Percentiles rank a stretch among this genome's conserved stretches.
These are phyloP conservation scores for Chloropsis cyanopogon DNA, from an alignment of 2,113 vertebrate genomes.

Conservation along the genomic window DNA sequence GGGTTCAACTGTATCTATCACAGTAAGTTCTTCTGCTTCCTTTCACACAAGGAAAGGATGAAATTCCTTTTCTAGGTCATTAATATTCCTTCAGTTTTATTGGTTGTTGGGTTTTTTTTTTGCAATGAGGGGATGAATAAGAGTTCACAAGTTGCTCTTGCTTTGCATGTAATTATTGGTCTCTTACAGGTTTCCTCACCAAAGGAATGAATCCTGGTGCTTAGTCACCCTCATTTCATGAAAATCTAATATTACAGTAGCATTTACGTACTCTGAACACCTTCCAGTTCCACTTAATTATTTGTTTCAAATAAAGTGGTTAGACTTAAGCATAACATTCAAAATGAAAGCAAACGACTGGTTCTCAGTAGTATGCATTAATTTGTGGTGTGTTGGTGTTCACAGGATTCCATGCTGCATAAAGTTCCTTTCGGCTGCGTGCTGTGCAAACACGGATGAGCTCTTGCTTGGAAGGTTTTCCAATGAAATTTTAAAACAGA, in stretches of 20 bases:
- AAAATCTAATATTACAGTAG: background rate
- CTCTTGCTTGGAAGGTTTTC: background rate
- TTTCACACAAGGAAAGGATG: background rate
- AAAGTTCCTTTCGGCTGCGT: background rate
- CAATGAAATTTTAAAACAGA: slow-evolving; percentile 27
- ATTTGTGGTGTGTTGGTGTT: background rate
- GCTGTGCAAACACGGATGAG: background rate
- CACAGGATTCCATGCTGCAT: background rate
- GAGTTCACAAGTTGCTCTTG: background rate
- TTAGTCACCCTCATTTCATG: background rate
- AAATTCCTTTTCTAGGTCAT: background rate
- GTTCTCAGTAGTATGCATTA: background rate
- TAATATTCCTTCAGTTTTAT: background rate
- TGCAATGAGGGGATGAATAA: background rate
- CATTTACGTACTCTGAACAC: background rate
- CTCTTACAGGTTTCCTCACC: background rate
- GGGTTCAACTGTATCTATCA: background rate
- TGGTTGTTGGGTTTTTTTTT: background rate
- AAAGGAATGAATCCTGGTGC: background rate
- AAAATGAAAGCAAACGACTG: background rate
- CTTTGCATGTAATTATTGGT: background rate
- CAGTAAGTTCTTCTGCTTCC: background rate
- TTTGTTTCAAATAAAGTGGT: background rate
- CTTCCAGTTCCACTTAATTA: background rate
- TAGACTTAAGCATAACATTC: background rate